A percentile compares a stretch with the other conserved stretches of the same genome.
These are phyloP conservation scores for Pollenia angustigena DNA, from an alignment of 2,888 invertebrate species.

Conservation along the genomic window DNA sequence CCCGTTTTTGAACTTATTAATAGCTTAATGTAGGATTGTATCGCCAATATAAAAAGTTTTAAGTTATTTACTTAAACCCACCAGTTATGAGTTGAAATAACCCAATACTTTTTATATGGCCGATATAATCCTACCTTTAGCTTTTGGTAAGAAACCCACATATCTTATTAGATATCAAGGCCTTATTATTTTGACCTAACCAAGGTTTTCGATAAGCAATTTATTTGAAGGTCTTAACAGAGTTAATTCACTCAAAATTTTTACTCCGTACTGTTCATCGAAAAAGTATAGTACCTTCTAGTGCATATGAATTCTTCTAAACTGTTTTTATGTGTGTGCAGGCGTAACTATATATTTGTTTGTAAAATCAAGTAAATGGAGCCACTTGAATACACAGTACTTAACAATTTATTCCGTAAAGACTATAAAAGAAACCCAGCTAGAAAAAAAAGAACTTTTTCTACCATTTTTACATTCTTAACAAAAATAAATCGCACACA, in stretches of 20 bases:
- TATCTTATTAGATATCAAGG: no score
- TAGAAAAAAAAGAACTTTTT: conserved; percentile 31
- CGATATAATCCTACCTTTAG: no score
- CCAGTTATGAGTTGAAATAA: no score
- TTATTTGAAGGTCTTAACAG: no score
- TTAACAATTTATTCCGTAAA: conserved; percentile 58
- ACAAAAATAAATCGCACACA: conserved; percentile 27
- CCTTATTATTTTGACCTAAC: no score
- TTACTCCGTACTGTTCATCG: background rate
- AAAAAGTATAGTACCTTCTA: background rate
- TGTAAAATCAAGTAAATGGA: conserved; percentile 61
- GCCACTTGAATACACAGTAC: conserved; percentile 65
- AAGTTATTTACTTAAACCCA: no score
- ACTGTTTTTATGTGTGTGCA: background rate
- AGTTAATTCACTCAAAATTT: background rate
- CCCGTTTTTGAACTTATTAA: no score
- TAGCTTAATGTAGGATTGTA: no score
- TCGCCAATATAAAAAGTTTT: no score
- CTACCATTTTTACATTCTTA: conserved; percentile 38
- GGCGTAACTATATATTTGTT: background rate
- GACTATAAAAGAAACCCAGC: conserved; percentile 28
- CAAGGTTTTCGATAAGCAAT: no score
- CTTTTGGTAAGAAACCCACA: no score
- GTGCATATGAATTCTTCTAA: background rate
- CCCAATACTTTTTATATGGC: no score